Evolutionary conservation across 2,888 invertebrate species (phyloP), one percentile per base, ranked within the genome.

Genomic region (Holacanthella duospinosa): DNA sequence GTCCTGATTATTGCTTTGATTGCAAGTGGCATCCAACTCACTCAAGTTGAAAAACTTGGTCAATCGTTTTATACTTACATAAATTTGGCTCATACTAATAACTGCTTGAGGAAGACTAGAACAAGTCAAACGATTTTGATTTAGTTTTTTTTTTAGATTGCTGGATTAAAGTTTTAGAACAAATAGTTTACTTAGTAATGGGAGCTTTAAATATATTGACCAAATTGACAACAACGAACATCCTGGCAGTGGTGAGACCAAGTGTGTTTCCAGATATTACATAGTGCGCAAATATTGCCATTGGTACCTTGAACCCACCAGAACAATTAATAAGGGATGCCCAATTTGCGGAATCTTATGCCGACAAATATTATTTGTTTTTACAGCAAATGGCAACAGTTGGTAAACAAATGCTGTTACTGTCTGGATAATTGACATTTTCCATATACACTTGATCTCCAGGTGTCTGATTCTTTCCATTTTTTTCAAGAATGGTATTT

Each of bases 401-500:
- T n/a, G n/a, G n/a, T n/a, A n/a, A n/a, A n/a, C n/a, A n/a, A n/a
- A n/a, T n/a, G n/a, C n/a, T n/a, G n/a, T n/a, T n/a, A n/a, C n/a
- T n/a, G n/a, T n/a, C n/a, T 90, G 89, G 59, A 93, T 81, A 78
- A 93, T 92, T 0, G 95, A 93, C 0, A 91, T 85, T 72, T 88
- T 85, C 77, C 87, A 90, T 66, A 96, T 81, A 24, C 93, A 87
- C 65, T 86, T 81, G 76, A 95, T 86, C 80, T 97, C 96, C 76
- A 89, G 88, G 70, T 84, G 83, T 74, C 97, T 83, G 71, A 95
- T 93, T 74, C 86, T 85, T 71, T 88, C 80, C 69, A 96, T 86
- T 80, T 67, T 64, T 6, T 65, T 48, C 58, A 67, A 60, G 56
- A 71, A 73, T 1, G 68, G 66, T 2, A 63, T 64, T 53, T 73